Conservation (phyloP, 1,140 invertebrate genomes). For the Varroa destructor region DNA sequence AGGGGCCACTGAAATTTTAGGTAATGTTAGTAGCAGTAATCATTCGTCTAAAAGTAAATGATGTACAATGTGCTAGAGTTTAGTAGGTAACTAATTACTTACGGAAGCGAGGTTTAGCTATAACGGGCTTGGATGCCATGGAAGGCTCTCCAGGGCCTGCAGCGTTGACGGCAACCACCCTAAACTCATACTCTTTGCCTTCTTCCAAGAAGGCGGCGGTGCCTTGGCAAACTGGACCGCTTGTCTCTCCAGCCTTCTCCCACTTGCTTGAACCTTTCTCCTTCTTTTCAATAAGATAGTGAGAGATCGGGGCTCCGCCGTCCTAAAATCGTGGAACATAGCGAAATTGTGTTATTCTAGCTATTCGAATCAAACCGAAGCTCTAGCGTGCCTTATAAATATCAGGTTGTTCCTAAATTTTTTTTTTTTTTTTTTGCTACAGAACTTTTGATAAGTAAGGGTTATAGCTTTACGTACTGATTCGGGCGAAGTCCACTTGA, state of each 20-base stretch:
- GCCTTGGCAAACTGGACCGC: conserved; percentile 54
- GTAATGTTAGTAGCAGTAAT: not conserved
- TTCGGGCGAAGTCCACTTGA: conserved; percentile 74
- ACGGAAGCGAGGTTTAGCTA: conserved; percentile 44
- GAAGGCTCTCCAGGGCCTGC: conserved; percentile 54
- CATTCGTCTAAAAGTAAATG: not conserved
- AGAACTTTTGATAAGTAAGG: too few species aligned
- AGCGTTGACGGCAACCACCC: conserved; percentile 86
- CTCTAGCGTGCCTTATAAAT: too few species aligned
- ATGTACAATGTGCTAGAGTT: not conserved
- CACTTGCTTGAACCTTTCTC: conserved; percentile 47
- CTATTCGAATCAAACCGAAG: conserved; percentile 56
- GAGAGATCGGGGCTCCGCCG: conserved; percentile 79
- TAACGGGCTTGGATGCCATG: conserved; percentile 39
- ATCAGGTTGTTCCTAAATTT: too few species aligned
- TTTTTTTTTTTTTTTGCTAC: too few species aligned
- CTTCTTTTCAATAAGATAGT: conserved; percentile 85
- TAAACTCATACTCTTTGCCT: conserved; percentile 95
- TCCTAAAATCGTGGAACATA: conserved; percentile 44
- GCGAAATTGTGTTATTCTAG: conserved; percentile 61
- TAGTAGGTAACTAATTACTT: conserved; percentile 16
- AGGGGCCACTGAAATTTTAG: conserved; percentile 56
- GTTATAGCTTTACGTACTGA: conserved; percentile 39
- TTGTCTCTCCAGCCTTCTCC: conserved; percentile 74
- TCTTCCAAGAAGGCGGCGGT: conserved; percentile 75